Base-by-base conservation (phyloP, 2,113 vertebrate genomes). In the Pygathrix nemaeus region DNA sequence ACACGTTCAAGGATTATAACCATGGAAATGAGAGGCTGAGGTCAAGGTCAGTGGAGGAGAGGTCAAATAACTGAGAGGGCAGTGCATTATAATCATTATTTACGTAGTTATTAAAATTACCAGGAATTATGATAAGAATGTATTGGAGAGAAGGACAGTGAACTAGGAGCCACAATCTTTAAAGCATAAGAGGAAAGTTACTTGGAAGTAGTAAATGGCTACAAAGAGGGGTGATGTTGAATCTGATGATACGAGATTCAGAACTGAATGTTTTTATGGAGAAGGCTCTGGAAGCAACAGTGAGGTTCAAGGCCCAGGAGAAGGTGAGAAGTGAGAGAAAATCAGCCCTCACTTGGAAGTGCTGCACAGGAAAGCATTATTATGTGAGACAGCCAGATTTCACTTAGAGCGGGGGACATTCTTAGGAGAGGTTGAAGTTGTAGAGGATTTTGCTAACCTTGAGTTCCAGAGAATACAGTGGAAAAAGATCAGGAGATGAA, bases 51-150 rank as follows among this genome's bases (percentile, higher is more conserved):
- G 38, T 70, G 57, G 61, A 82, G 52, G 21, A 68, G 20, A 57
- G 23, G 30, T 79, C 61, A 73, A 61, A 14, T 91, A 82, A 96
- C 32, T 75, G 23, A 64, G 59, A 96, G 70, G 64, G 38, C 82
- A 94, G 2, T 70, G 18, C 45, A 1, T 86, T 89, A 6, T 61
- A 81, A 40, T 52, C 16, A 64, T 86, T 90, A 66, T 84, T 93
- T 88, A 52, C 80, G 11, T 66, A 66, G 64, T 86, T 96, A 52
- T 10, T 93, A 50, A 70, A 89, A 89, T 81, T 94, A 85, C 38
- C 45, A 94, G 55, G 73, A 90, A 45, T 72, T 89, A 50, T 76
- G n/a, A 40, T 70, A 83, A 88, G 45, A 89, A 32, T 40, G 11
- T 59, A 5, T 59, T 88, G n/a, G 38, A 83, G n/a, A 75, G 85